Evolutionary conservation across 2,113 vertebrate species (phyloP).

Genomic region (Callaeas wilsoni): DNA sequence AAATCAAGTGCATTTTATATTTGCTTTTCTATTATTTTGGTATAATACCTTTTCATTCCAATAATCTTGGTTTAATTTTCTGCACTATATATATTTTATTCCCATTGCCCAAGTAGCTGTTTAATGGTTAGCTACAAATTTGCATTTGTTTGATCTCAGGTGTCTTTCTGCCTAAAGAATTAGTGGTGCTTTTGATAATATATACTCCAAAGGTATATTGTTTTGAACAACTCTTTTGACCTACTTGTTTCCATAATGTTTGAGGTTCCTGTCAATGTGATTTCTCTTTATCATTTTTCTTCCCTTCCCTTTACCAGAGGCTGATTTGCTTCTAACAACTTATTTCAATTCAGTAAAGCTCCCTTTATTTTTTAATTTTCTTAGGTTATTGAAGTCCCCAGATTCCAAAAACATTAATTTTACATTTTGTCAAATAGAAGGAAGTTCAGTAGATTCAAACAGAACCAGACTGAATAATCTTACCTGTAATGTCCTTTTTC

Average conservation of each 20-base stretch:
- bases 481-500: constrained; percentile 18
- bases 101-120: background rate
- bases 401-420: constrained; percentile 61
- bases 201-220: constrained; percentile 39
- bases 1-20: background rate
- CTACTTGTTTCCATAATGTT: constrained; percentile 43
- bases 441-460: constrained; percentile 38
- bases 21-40: background rate
- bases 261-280: constrained; percentile 43
- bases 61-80: background rate
- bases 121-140: constrained; percentile 48
- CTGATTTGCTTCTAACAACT: constrained; percentile 31
- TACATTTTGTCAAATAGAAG: constrained; percentile 54
- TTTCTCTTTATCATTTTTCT: constrained; percentile 59
- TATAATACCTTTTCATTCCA: background rate
- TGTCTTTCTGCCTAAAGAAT: constrained; percentile 45
- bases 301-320: constrained; percentile 29
- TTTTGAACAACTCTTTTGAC: constrained; percentile 54
- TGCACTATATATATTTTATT: constrained; percentile 29
- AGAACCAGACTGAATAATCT: constrained; percentile 46
- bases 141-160: constrained; percentile 49
- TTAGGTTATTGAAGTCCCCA: constrained; percentile 24
- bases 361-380: constrained; percentile 57
- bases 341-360: constrained; percentile 35
- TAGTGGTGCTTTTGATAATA: constrained; percentile 47